Percentiles rank a stretch among this genome's conserved stretches.
Conservation (phyloP, 2,113 vertebrate genomes). For the Pollimyrus isidori region DNA sequence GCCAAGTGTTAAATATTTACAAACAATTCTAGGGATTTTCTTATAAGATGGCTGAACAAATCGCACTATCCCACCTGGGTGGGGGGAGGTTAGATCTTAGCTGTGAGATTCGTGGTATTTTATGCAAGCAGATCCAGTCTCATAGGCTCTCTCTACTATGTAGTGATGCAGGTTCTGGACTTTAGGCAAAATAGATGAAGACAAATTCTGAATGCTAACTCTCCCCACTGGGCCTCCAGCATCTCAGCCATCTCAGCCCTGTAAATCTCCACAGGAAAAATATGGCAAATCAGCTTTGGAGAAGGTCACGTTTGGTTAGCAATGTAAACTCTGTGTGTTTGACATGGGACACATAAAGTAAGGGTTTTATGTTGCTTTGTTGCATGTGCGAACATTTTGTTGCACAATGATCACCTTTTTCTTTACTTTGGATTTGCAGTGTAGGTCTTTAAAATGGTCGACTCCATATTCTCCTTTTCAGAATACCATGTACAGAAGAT, state of each 20-base stretch:
- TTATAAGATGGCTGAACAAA: conserved; percentile 7
- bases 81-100: background rate
- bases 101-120: background rate
- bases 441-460: conserved; percentile 8
- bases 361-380: conserved; percentile 1
- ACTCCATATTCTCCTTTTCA: conserved; percentile 9
- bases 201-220: background rate
- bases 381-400: conserved; percentile 14
- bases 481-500: conserved; percentile 27
- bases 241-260: background rate
- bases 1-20: background rate
- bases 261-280: background rate
- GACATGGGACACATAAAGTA: background rate
- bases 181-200: background rate
- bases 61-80: background rate
- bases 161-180: background rate
- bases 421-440: conserved; percentile 16
- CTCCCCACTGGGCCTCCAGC: background rate
- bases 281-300: background rate
- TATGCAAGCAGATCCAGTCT: background rate
- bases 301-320: background rate
- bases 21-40: background rate
- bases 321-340: background rate
- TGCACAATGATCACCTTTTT: conserved; percentile 11
- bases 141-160: conserved; percentile 1